A percentile compares a stretch with the other conserved stretches of the same genome.
Evolutionary conservation across 2,797 vertebrate genomes (phyloP).

Genomic region (Scomberomorus guttatus): DNA sequence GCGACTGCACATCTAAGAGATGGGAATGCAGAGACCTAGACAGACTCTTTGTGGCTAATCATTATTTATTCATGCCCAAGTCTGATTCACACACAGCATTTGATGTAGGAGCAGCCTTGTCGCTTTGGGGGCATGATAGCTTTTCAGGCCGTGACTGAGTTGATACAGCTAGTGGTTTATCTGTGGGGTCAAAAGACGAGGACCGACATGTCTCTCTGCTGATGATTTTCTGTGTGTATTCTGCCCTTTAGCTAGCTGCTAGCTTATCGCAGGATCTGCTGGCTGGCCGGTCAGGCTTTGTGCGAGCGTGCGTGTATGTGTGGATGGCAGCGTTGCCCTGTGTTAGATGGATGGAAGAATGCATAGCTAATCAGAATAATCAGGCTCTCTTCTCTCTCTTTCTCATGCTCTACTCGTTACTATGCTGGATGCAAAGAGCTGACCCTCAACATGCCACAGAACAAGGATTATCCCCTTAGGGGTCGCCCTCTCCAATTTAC

Average conservation of each 20-base stretch:
- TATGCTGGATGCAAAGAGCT: slow-evolving; percentile 67
- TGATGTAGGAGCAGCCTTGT: slow-evolving; percentile 48
- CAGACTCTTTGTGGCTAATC: slow-evolving; percentile 56
- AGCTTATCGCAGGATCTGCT: slow-evolving; percentile 70
- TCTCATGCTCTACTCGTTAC: slow-evolving; percentile 52
- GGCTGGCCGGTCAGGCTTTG: slow-evolving; percentile 50
- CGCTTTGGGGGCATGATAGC: slow-evolving; percentile 37
- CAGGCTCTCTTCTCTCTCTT: slow-evolving; percentile 47
- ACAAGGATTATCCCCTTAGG: slow-evolving; percentile 70
- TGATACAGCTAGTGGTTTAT: slow-evolving; percentile 62
- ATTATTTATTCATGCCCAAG: slow-evolving; percentile 70
- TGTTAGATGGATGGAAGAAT: slow-evolving; percentile 58
- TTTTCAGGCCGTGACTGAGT: slow-evolving; percentile 50
- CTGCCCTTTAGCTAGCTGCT: slow-evolving; percentile 61
- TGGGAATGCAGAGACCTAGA: slow-evolving; percentile 60
- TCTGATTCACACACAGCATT: slow-evolving; percentile 53
- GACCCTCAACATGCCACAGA: slow-evolving; percentile 66
- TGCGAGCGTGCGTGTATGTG: slow-evolving; percentile 35
- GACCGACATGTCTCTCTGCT: slow-evolving; percentile 44
- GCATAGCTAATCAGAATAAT: slow-evolving; percentile 74
- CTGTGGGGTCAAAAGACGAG: slow-evolving; percentile 67
- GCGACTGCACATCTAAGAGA: slow-evolving; percentile 59
- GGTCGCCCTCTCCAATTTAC: slow-evolving; percentile 75
- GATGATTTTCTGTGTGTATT: slow-evolving; percentile 65
- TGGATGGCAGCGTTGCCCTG: slow-evolving; percentile 25